phyloP scores from a whole-genome alignment of 2,888 invertebrate species.

The Notodonta dromedarius region DNA sequence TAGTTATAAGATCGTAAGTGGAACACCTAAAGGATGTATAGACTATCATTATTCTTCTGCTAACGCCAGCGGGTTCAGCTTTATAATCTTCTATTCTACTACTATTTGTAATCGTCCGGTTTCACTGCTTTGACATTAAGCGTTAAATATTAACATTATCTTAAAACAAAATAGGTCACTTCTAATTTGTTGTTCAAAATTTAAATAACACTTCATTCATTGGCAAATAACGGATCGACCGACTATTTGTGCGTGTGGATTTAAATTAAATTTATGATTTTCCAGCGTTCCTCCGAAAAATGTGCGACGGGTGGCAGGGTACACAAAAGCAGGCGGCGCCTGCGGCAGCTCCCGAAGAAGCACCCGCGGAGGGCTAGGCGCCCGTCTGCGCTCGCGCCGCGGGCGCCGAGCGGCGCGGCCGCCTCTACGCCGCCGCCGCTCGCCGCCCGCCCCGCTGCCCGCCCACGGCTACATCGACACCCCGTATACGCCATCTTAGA shows the following conservation, averaged over 20 bases:
- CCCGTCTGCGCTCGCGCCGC: conserved; percentile 33
- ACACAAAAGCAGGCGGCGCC: conserved; percentile 42
- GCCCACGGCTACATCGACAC: conserved; percentile 46
- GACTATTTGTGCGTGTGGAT: background rate
- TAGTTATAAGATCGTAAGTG: conserved; percentile 85
- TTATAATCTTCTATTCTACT: conserved; percentile 20
- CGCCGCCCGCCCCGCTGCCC: conserved; percentile 29
- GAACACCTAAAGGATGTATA: conserved; percentile 38
- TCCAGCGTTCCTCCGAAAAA: conserved; percentile 94
- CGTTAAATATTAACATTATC: conserved; percentile 17
- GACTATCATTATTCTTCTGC: conserved; percentile 51
- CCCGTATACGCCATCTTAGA: conserved; percentile 70
- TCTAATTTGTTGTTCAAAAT: conserved; percentile 9
- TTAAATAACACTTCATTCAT: conserved; percentile 23
- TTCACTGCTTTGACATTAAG: conserved; percentile 10
- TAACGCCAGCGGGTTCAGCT: conserved; percentile 36
- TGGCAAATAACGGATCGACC: conserved; percentile 28
- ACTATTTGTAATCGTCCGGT: background rate
- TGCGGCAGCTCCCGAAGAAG: conserved; percentile 50
- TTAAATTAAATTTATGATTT: conserved; percentile 15
- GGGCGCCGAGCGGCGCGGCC: conserved; percentile 32
- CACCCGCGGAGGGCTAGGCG: conserved; percentile 67
- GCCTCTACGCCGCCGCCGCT: conserved; percentile 33
- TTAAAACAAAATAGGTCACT: conserved; percentile 15
- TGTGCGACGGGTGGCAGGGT: conserved; percentile 87